phyloP scores from a whole-genome alignment of 2,888 invertebrate species.

The Dasysyrphus tricinctus region DNA sequence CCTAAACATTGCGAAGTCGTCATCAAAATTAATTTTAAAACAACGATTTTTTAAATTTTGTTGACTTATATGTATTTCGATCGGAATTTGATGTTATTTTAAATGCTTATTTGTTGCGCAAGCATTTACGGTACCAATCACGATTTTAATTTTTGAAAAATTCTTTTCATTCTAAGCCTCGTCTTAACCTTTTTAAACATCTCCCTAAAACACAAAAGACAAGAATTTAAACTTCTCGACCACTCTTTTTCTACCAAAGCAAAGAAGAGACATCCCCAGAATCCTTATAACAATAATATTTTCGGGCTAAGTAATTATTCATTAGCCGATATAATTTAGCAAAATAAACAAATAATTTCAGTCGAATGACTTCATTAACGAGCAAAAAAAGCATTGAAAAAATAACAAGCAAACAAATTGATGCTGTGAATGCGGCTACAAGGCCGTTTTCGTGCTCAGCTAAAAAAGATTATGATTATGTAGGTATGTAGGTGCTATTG shows the following conservation, averaged over 20 bases:
- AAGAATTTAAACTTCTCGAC: not conserved
- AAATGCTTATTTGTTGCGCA: no score
- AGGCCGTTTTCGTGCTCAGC: constrained; percentile 25
- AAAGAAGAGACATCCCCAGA: not conserved
- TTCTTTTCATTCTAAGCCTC: no score
- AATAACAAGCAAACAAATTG: not conserved
- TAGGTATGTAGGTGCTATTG: constrained; percentile 1
- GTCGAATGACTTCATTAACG: constrained; percentile 1
- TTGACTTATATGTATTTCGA: no score
- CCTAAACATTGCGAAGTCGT: no score
- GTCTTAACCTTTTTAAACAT: not conserved
- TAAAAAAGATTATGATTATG: constrained; percentile 50
- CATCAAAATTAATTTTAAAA: no score
- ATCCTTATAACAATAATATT: not conserved
- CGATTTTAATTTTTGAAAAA: no score
- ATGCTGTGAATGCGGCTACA: not conserved
- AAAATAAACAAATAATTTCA: constrained; percentile 22
- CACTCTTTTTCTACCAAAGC: not conserved
- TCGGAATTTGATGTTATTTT: no score
- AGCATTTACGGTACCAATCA: no score
- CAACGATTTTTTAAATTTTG: no score
- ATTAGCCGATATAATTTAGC: constrained; percentile 1
- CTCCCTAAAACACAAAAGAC: not conserved
- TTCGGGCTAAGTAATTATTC: not conserved
- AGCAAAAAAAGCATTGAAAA: not conserved